Evolutionary conservation across 2,888 invertebrate genomes (phyloP), one percentile per base, ranked within the genome.

Genomic region (Lycia hirtaria): DNA sequence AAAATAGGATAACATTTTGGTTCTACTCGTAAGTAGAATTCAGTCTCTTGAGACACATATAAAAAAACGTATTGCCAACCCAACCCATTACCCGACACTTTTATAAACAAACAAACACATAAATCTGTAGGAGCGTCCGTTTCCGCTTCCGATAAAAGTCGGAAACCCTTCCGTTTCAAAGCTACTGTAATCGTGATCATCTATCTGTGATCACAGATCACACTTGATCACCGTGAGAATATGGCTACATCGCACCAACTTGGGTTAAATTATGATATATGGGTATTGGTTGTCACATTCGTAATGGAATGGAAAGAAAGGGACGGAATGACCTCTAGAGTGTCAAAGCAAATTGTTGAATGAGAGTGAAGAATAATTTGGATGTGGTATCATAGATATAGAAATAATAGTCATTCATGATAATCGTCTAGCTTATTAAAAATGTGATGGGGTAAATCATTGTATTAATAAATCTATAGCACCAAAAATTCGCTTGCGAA

Each of bases 111-210:
- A 66, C 71, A 78, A 69, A 73, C 68, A 62, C 71, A 78, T 78
- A 75, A 78, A 78, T 78, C 62, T 63, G 19, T 20, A 41, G 43
- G 49, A 41, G 55, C 55, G 53, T 62, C 57, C 59, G 60, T 62
- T 69, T 72, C 72, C 83, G 75, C 68, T 73, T 75, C 71, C 75
- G 67, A 69, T 59, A 78, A 80, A 84, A 85, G 68, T 60, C 78
- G 81, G 85, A 85, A 80, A 78, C 76, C 73, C 80, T 84, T 89
- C 90, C 90, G 88, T 75, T 85, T 84, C 80, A 77, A 83, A 85
- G 81, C 77, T 68, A 62, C 72, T 73, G 78, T 84, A 85, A 88
- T 86, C 48, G 32, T 20, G 24, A 41, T 50, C 37, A 22, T 38
- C 53, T 51, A 38, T 45, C 44, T 58, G 50, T 55, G 45, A 51